Conservation (phyloP, 2,888 invertebrate species). For the Tachina lurida region DNA sequence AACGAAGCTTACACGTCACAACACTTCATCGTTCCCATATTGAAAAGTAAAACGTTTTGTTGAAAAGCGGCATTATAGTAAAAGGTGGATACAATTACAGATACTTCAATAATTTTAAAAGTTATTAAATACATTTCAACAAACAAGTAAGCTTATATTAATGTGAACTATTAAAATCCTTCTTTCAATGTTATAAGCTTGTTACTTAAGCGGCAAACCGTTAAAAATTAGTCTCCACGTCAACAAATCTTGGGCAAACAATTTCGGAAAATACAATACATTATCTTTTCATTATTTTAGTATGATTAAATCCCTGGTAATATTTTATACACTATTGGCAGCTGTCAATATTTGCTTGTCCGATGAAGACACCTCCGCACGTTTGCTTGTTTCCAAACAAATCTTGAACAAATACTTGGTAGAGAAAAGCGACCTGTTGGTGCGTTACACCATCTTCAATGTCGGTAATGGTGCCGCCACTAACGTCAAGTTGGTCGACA, state of each 20-base stretch:
- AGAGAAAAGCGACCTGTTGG: constrained; percentile 97
- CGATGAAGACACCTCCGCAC: constrained; percentile 89
- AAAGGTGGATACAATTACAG: constrained; percentile 37
- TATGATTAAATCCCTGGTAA: constrained; percentile 75
- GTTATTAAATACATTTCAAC: constrained; percentile 39
- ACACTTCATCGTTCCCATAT: constrained; percentile 70
- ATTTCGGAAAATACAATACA: not conserved
- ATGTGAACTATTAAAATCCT: not conserved
- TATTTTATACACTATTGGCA: constrained; percentile 76
- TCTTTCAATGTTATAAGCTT: constrained; percentile 4
- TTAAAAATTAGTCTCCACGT: constrained; percentile 73
- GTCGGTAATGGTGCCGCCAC: constrained; percentile 96
- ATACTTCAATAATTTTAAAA: constrained; percentile 65
- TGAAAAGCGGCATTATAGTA: constrained; percentile 46
- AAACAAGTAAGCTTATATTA: constrained; percentile 34
- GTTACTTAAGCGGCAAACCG: not conserved
- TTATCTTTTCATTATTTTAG: constrained; percentile 70
- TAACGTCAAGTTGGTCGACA: constrained; percentile 92
- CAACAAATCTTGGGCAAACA: constrained; percentile 20
- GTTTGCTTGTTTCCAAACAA: constrained; percentile 95
- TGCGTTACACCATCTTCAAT: constrained; percentile 97
- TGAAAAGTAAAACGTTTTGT: constrained; percentile 72
- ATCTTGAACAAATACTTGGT: constrained; percentile 98
- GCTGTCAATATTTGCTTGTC: constrained; percentile 78
- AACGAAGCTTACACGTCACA: constrained; percentile 81